Conservation (phyloP, 2,888 invertebrate genomes). For the Unio pictorum region DNA sequence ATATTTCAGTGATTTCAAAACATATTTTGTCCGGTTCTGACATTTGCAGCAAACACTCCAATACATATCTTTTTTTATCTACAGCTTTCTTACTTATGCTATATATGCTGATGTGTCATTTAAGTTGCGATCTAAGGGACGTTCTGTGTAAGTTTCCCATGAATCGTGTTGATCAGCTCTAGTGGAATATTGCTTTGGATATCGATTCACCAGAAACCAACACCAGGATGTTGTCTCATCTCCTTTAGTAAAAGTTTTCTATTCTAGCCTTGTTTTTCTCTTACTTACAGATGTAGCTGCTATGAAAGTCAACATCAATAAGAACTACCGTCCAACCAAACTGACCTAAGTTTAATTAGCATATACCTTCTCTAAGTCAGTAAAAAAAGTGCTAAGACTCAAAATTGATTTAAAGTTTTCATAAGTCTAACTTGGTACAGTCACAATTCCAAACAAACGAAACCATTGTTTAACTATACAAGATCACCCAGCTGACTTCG, state of each 20-base stretch:
- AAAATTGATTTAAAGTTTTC: too few species aligned
- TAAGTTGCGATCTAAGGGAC: not conserved
- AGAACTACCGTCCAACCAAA: conserved; percentile 31
- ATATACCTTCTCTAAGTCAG: conserved; percentile 2
- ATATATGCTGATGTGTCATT: too few species aligned
- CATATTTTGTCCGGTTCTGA: too few species aligned
- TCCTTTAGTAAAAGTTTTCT: conserved; percentile 30
- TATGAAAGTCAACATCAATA: conserved; percentile 30
- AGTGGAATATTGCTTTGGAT: conserved; percentile 1
- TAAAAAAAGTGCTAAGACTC: too few species aligned
- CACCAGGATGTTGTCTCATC: conserved; percentile 8
- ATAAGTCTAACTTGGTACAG: conserved; percentile 7
- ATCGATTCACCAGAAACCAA: conserved; percentile 11
- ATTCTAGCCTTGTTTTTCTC: conserved; percentile 46
- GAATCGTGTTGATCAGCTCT: conserved; percentile 16
- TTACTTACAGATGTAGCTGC: conserved; percentile 43
- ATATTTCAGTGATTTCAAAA: too few species aligned
- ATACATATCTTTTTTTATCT: too few species aligned
- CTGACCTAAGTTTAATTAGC: conserved; percentile 6
- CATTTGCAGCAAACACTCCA: too few species aligned
- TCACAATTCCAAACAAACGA: conserved; percentile 9
- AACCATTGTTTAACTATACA: not conserved
- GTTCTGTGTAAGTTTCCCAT: not conserved
- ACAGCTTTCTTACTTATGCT: too few species aligned
- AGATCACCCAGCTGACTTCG: too few species aligned